Evolutionary conservation across 1,140 invertebrate genomes (phyloP).

Genomic region (Drosophila santomea): DNA sequence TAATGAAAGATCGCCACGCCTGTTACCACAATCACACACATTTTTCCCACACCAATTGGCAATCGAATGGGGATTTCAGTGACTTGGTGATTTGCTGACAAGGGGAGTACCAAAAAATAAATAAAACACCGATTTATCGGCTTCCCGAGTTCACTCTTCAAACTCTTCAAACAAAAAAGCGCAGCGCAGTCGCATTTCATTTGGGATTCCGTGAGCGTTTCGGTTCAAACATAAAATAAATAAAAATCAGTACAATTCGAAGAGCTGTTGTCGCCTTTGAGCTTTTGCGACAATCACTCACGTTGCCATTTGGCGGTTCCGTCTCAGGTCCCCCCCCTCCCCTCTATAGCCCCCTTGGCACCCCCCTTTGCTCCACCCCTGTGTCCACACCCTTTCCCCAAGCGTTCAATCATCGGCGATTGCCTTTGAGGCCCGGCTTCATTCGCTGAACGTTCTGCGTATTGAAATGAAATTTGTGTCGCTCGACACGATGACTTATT

Average conservation of each 20-base stretch:
- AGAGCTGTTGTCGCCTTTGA: constrained; percentile 78
- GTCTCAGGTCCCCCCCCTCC: constrained; percentile 27
- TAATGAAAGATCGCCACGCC: constrained; percentile 64
- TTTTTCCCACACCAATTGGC: constrained; percentile 77
- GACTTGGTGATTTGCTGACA: too few species aligned
- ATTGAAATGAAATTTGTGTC: constrained; percentile 83
- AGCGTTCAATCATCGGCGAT: constrained; percentile 66
- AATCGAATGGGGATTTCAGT: not conserved
- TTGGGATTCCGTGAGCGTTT: constrained; percentile 75
- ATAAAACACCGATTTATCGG: constrained; percentile 15
- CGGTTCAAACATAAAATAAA: constrained; percentile 82
- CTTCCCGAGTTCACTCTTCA: not conserved
- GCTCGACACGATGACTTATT: constrained; percentile 82
- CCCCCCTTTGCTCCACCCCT: not conserved
- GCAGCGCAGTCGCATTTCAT: constrained; percentile 58
- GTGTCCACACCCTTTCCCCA: constrained; percentile 2
- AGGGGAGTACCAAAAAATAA: too few species aligned
- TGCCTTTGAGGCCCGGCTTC: constrained; percentile 59
- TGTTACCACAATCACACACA: constrained; percentile 12
- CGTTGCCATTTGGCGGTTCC: constrained; percentile 64
- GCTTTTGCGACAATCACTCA: constrained; percentile 83
- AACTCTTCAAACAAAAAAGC: constrained; percentile 3
- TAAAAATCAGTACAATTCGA: constrained; percentile 84
- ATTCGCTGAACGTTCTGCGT: constrained; percentile 71
- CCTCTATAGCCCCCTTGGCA: too few species aligned